Base-by-base conservation (phyloP, 2,113 vertebrate species). In the Cebus imitator region DNA sequence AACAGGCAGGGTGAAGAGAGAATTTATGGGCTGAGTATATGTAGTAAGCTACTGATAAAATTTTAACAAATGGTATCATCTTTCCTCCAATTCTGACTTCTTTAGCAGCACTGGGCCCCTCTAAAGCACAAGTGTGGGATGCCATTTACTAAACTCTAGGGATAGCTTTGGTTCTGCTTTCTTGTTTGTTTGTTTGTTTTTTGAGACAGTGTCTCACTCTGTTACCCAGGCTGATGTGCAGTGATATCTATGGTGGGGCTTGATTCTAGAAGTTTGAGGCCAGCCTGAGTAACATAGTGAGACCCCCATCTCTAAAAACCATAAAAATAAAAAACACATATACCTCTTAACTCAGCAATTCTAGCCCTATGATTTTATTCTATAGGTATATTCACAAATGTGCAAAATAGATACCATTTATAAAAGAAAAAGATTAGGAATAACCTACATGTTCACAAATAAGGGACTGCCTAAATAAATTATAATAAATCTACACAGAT, bases 341-440 rank as follows among this genome's bases (percentile, higher is more conserved):
- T 61, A 83, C 30, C 72, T 95, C 76, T 82, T 81, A 87, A 66
- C 55, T 82, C 21, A 92, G 64, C 61, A 93, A 66, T 93, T 93
- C 10, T 93, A 73, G 25, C 70, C n/a, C 17, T 61, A 50, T 61
- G 50, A 64, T 43, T 79, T 84, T 95, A 88, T 52, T 78, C 37
- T 84, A 66, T 35, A 91, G 45, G 18, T 79, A 70, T 37, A 86
- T n/a, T 52, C 23, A 48, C 17, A 80, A 79, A 58, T 58, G 37
- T 58, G 30, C 18, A 92, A 91, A 96, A 81, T 45, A 87, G 16
- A 48, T 8, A 90, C 73, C 3, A n/a, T 35, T 94, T 43, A 32
- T 84, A 87, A 92, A 84, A 88, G 50, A 82, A 95, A 97, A 97
- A 88, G 55, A 86, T 86, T 40, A 91, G 64, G 72, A 97, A 90